Base-by-base conservation (phyloP, 1,140 invertebrate genomes). In the Drosophila orena region DNA sequence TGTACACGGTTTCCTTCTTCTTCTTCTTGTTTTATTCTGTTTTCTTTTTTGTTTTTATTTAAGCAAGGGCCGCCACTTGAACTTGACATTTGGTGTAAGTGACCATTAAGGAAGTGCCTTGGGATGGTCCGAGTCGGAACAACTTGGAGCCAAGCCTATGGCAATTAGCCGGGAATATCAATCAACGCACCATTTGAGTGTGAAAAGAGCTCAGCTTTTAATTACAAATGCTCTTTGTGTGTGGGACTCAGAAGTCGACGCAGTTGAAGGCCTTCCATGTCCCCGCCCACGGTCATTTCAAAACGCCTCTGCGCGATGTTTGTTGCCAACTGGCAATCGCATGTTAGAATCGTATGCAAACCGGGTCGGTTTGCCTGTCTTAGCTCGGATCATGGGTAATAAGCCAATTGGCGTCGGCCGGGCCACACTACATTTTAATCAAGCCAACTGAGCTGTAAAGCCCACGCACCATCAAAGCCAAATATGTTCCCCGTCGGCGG, bases 101-200 rank as follows among this genome's bases (percentile, higher is more conserved):
- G 68, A 68, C 35, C 53, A 71, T 71, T 78, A 84, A 76, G 80
- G 81, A 83, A 83, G 77, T 84, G 65, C 71, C 75, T 54, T 59
- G 66, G 27, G 66, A 70, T 47, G 66, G 68, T 61, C 53, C 27
- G 11, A 38, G 40, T n/a, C 27, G 46, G 42, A 44, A 57, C 17
- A 55, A 24, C 11, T 11, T 10, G 10, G 43, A 27, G 73, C 77
- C 69, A 79, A 84, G 58, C 75, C 83, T 69, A 74, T 79, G 56
- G 74, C 79, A 88, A 88, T 88, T 88, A 83, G 84, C 84, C 71
- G 73, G 79, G 43, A 83, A 89, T 79, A 88, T 88, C 83, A 89
- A 88, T 88, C 83, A 88, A 83, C 84, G 65, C 75, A 64, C 61
- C 52, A 83, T 88, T 89, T 79, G 79, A 56, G 59, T 84, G 77